phyloP scores from a whole-genome alignment of 2,888 invertebrate species.

The Agonopterix arenella region DNA sequence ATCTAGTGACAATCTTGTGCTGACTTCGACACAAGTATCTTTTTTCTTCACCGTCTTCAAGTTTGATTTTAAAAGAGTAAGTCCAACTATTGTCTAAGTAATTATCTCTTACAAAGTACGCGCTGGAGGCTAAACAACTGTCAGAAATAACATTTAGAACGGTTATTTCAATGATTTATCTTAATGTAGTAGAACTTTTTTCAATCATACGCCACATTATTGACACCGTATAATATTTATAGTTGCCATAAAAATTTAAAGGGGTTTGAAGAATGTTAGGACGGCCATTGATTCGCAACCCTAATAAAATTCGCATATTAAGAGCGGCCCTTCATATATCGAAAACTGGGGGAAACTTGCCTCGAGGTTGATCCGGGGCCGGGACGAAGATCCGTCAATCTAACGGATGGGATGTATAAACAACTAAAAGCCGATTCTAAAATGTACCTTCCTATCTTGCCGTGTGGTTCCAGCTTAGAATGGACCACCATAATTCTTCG shows the following conservation, averaged over 20 bases:
- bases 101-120: no score
- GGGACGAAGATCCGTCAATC: slow-evolving; percentile 44
- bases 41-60: not conserved
- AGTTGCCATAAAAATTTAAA: slow-evolving; percentile 37
- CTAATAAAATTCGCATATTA: slow-evolving; percentile 65
- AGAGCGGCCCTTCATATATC: slow-evolving; percentile 55
- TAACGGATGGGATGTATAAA: slow-evolving; percentile 33
- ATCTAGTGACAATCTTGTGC: not conserved
- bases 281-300: slow-evolving; percentile 63
- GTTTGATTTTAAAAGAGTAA: not conserved
- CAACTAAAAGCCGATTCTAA: not conserved
- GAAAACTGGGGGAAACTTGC: slow-evolving; percentile 36
- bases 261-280: slow-evolving; percentile 40
- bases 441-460: not conserved
- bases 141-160: no score
- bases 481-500: no score
- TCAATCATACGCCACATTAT: slow-evolving; percentile 31
- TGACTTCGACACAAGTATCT: not conserved
- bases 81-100: no score
- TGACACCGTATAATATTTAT: slow-evolving; percentile 25
- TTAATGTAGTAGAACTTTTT: slow-evolving; percentile 8
- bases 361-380: slow-evolving; percentile 36
- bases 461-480: not conserved
- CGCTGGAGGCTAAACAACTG: no score
- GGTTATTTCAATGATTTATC: no score